phyloP scores from a whole-genome alignment of 1,140 invertebrate genomes.

The Heliconius hewitsoni region DNA sequence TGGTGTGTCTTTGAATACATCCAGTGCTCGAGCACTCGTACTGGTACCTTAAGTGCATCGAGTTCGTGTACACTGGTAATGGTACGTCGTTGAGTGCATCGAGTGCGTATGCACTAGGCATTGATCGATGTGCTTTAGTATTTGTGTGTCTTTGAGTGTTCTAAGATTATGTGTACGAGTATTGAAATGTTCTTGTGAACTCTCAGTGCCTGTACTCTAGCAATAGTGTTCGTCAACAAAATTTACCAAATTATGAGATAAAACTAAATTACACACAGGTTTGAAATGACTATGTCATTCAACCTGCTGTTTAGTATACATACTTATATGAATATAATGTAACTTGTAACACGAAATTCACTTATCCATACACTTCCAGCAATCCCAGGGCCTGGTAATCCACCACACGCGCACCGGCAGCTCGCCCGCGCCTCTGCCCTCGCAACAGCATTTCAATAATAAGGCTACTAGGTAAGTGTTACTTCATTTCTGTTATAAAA shows the following conservation, averaged over 20 bases:
- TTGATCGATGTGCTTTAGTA: neutral
- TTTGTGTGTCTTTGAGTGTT: neutral
- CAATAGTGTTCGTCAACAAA: neutral
- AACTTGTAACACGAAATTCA: neutral
- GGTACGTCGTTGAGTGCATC: neutral
- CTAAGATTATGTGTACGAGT: too few species aligned
- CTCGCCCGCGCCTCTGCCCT: slow-evolving; percentile 72
- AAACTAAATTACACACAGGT: too few species aligned
- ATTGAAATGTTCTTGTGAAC: too few species aligned
- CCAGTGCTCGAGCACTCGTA: too few species aligned
- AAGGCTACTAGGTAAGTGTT: slow-evolving; percentile 70
- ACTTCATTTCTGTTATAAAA: neutral
- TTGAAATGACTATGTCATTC: too few species aligned
- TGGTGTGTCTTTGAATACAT: too few species aligned
- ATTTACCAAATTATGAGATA: too few species aligned
- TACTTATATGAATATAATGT: neutral
- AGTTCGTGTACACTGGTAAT: neutral
- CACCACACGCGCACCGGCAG: slow-evolving; percentile 76
- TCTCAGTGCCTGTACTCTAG: too few species aligned
- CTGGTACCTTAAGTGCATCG: too few species aligned
- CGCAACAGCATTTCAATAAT: slow-evolving; percentile 64
- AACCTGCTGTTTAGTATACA: too few species aligned
- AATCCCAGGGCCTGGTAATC: slow-evolving; percentile 60
- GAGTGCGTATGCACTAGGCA: neutral
- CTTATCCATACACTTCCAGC: slow-evolving; percentile 33